Conservation (phyloP, 2,113 vertebrate genomes). For the Spea bombifrons region DNA sequence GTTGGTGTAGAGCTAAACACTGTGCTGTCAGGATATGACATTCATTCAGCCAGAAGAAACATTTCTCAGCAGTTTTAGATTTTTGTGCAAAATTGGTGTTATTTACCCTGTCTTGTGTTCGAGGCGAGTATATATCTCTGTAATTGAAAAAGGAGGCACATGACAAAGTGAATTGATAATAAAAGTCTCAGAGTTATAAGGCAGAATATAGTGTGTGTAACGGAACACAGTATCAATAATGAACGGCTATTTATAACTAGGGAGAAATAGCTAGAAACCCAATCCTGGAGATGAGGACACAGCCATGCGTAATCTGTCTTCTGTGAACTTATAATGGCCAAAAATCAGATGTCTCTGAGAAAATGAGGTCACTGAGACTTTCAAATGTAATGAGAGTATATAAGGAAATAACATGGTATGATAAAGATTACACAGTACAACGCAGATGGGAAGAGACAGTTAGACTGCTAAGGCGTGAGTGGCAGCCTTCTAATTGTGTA, state of each 20-base stretch:
- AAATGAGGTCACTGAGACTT: neutral
- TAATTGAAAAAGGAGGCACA: slow-evolving; percentile 45
- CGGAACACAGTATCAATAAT: slow-evolving; percentile 47
- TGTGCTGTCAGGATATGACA: neutral
- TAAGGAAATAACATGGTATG: neutral
- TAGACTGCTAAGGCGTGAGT: neutral
- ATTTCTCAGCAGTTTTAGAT: slow-evolving; percentile 33
- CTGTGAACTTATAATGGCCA: slow-evolving; percentile 26
- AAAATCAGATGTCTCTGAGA: neutral
- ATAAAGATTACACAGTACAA: too few species aligned
- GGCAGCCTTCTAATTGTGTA: neutral
- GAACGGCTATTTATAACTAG: slow-evolving; percentile 43
- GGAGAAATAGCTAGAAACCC: slow-evolving; percentile 20
- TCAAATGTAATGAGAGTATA: neutral
- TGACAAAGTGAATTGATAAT: slow-evolving; percentile 45
- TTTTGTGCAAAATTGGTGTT: slow-evolving; percentile 38
- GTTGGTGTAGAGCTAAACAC: neutral
- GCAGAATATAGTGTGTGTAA: slow-evolving; percentile 35
- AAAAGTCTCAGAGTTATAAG: slow-evolving; percentile 40
- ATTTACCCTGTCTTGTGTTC: slow-evolving; percentile 27
- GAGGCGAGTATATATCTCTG: slow-evolving; percentile 34
- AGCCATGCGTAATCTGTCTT: slow-evolving; percentile 31
- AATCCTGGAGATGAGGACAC: slow-evolving; percentile 20
- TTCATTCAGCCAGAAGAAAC: neutral
- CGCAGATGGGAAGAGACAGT: neutral